These are phyloP conservation scores for Coturnix japonica DNA, from an alignment of 2,113 vertebrate genomes.

Conservation along the genomic window DNA sequence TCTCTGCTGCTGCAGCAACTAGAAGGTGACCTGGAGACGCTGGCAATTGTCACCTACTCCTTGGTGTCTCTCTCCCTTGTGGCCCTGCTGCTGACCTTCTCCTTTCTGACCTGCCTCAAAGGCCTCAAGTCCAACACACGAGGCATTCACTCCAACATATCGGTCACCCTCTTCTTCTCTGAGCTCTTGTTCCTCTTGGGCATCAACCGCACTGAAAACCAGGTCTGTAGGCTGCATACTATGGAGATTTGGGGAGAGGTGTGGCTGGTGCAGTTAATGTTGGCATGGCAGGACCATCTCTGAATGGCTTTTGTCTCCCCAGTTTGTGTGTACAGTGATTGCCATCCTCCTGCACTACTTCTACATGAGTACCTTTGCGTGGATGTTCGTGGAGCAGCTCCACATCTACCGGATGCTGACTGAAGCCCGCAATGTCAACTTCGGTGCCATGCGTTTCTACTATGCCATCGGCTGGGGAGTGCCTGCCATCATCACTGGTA, in stretches of 20 bases:
- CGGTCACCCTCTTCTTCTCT: constrained; percentile 89
- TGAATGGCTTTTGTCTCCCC: constrained; percentile 26
- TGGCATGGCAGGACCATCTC: not conserved
- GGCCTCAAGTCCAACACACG: constrained; percentile 96
- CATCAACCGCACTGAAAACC: constrained; percentile 93
- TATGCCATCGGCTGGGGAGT: constrained; percentile 97
- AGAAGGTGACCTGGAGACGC: constrained; percentile 93
- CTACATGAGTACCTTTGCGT: constrained; percentile 95
- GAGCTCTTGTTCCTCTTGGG: constrained; percentile 94
- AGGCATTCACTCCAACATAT: constrained; percentile 94
- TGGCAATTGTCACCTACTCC: constrained; percentile 93
- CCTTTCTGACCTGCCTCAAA: constrained; percentile 90
- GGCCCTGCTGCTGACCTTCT: constrained; percentile 88
- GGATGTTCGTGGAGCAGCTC: constrained; percentile 95
- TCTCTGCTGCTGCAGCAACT: constrained; percentile 81
- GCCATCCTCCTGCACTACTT: constrained; percentile 98
- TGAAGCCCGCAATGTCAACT: constrained; percentile 93
- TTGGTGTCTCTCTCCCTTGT: constrained; percentile 88
- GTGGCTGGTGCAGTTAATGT: fast-evolving
- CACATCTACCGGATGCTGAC: constrained; percentile 98
- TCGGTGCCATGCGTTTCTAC: constrained; percentile 97
- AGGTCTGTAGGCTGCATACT: constrained; percentile 77
- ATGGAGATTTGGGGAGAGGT: fast-evolving
- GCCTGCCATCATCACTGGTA: constrained; percentile 96
- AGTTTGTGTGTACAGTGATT: constrained; percentile 96